Evolutionary conservation across 1,140 invertebrate genomes (phyloP).

Genomic region (Habropoda laboriosa): DNA sequence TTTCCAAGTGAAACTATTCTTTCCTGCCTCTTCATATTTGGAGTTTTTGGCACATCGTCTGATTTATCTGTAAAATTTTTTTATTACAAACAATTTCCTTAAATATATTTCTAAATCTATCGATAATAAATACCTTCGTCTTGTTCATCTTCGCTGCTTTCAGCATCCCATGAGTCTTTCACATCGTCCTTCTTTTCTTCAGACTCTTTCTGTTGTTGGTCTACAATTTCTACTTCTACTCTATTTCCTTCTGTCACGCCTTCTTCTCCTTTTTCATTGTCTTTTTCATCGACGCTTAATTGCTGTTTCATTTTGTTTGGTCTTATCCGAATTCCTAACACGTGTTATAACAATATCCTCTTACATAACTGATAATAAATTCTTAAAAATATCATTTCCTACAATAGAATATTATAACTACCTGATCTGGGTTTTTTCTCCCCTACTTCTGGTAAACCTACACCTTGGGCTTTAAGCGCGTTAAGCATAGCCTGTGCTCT

Average conservation of each 20-base stretch:
- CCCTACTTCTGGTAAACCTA: conserved; percentile 86
- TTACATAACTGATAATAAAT: background rate
- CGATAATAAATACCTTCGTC: conserved; percentile 75
- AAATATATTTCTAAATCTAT: background rate
- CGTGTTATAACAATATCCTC: conserved; percentile 12
- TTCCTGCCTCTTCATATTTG: conserved; percentile 33
- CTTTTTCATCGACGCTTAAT: conserved; percentile 76
- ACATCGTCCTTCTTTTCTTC: conserved; percentile 84
- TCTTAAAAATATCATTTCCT: background rate
- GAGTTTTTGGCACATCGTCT: conserved; percentile 68
- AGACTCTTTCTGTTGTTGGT: conserved; percentile 77
- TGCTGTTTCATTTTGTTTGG: conserved; percentile 85
- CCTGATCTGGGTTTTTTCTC: conserved; percentile 87
- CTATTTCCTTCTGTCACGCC: conserved; percentile 79
- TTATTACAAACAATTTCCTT: background rate
- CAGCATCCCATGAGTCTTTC: conserved; percentile 93
- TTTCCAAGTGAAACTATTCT: conserved; percentile 10
- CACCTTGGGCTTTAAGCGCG: conserved; percentile 91
- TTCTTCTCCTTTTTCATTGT: conserved; percentile 81
- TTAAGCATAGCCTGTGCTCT: conserved; percentile 94
- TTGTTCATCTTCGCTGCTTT: conserved; percentile 85
- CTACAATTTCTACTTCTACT: conserved; percentile 83
- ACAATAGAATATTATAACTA: conserved; percentile 28
- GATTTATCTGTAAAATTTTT: conserved; percentile 72
- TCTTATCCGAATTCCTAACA: conserved; percentile 87